A percentile compares a stretch with the other conserved stretches of the same genome.
These are phyloP conservation scores for Coptotermes formosanus DNA, from an alignment of 1,140 invertebrate genomes.

Conservation along the genomic window DNA sequence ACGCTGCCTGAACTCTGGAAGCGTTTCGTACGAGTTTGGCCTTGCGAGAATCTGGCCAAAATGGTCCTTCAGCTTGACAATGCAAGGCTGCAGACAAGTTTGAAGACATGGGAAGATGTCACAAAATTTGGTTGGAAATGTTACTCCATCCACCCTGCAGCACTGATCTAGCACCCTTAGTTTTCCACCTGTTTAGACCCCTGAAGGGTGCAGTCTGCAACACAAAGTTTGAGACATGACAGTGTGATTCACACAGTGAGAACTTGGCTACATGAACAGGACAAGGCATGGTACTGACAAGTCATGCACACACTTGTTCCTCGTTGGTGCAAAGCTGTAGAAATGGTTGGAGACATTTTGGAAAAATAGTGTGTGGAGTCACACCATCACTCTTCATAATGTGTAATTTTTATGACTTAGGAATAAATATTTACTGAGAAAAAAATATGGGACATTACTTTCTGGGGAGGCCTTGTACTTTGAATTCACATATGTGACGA, in stretches of 20 bases:
- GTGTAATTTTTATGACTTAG: too few relatives aligned
- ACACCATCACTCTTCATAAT: too few relatives aligned
- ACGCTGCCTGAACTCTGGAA: neutral
- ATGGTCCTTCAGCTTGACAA: neutral
- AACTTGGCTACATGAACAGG: neutral
- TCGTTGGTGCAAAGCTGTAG: too few relatives aligned
- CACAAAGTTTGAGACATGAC: neutral
- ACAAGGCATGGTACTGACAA: neutral
- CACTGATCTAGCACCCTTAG: neutral
- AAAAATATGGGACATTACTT: too few relatives aligned
- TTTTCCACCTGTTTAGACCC: neutral
- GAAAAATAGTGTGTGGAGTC: too few relatives aligned
- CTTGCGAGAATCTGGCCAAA: neutral
- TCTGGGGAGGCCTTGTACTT: too few relatives aligned
- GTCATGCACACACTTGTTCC: too few relatives aligned
- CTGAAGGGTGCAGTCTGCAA: neutral
- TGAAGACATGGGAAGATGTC: neutral
- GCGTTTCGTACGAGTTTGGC: neutral
- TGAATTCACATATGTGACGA: too few relatives aligned
- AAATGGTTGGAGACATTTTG: too few relatives aligned
- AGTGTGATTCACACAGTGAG: neutral
- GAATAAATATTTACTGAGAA: too few relatives aligned
- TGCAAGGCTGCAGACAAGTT: neutral
- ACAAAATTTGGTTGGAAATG: slow-evolving; percentile 10
- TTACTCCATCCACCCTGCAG: neutral